Conservation (phyloP, 2,113 vertebrate species). For the Nerophis ophidion region DNA sequence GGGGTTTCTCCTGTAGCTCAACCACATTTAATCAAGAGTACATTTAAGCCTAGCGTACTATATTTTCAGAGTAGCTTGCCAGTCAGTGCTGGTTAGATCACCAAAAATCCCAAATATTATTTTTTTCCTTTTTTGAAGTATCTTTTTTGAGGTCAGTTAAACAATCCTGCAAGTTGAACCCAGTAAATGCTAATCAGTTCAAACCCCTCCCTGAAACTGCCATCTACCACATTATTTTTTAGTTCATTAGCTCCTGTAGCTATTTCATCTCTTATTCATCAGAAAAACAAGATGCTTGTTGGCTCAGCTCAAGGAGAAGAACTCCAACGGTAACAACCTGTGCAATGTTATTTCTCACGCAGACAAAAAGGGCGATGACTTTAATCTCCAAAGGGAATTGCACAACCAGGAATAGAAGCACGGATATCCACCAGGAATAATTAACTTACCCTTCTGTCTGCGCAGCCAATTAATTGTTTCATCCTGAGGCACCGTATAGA, state of each 20-base stretch:
- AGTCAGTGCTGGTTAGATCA: not conserved
- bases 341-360: slow-evolving; percentile 22
- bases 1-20: too few species aligned
- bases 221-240: slow-evolving; percentile 14
- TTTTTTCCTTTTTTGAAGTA: not conserved
- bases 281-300: slow-evolving; percentile 51
- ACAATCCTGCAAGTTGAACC: slow-evolving; percentile 15
- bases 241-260: slow-evolving; percentile 24
- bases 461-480: slow-evolving; percentile 33
- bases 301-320: slow-evolving; percentile 22
- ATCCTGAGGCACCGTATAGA: slow-evolving; percentile 9
- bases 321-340: slow-evolving; percentile 19
- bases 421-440: slow-evolving; percentile 29
- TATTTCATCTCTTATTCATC: slow-evolving; percentile 57
- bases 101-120: not conserved
- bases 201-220: slow-evolving; percentile 31
- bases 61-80: too few species aligned
- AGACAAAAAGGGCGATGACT: slow-evolving; percentile 13
- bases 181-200: slow-evolving; percentile 24
- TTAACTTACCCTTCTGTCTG: slow-evolving; percentile 23
- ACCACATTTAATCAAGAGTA: too few species aligned
- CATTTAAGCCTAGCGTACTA: too few species aligned
- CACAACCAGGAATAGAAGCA: slow-evolving; percentile 18
- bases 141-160: slow-evolving; percentile 11
- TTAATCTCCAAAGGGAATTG: slow-evolving; percentile 28